Evolutionary conservation across 2,113 vertebrate genomes (phyloP).

Genomic region (Aythya baeri): DNA sequence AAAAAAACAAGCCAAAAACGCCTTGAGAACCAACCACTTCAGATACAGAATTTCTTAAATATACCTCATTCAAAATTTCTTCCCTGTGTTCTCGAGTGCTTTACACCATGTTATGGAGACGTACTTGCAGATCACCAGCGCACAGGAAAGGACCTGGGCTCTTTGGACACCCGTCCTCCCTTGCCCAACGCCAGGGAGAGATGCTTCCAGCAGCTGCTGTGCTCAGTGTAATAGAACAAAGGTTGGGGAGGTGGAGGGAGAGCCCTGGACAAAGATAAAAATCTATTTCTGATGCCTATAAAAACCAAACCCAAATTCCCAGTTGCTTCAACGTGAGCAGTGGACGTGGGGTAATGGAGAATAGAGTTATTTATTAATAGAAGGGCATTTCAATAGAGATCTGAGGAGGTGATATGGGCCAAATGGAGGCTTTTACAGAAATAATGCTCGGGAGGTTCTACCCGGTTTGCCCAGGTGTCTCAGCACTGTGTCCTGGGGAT

Average conservation of each 20-base stretch:
- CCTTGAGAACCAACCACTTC: not conserved
- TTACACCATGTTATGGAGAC: not conserved
- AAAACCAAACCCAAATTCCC: slow-evolving; percentile 74
- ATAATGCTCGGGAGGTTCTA: slow-evolving; percentile 48
- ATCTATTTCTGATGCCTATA: slow-evolving; percentile 75
- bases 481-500: not conserved
- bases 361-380: slow-evolving; percentile 78
- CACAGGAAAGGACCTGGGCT: not conserved
- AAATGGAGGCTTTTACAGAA: slow-evolving; percentile 67
- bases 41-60: not conserved
- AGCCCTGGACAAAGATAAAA: slow-evolving; percentile 69
- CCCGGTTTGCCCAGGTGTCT: slow-evolving; percentile 8
- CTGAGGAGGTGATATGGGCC: slow-evolving; percentile 34
- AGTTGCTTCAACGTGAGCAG: slow-evolving; percentile 58
- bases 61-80: not conserved
- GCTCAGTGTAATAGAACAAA: slow-evolving; percentile 32
- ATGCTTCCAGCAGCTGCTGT: not conserved
- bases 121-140: not conserved
- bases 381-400: slow-evolving; percentile 73
- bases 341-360: slow-evolving; percentile 57
- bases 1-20: not conserved
- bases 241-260: slow-evolving; percentile 18
- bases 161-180: not conserved
- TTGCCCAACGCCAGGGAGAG: not conserved
- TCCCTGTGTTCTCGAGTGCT: not conserved